Percentiles rank a stretch among this genome's conserved stretches.
Conservation (phyloP, 2,113 vertebrate genomes). For the Onychostoma macrolepis region DNA sequence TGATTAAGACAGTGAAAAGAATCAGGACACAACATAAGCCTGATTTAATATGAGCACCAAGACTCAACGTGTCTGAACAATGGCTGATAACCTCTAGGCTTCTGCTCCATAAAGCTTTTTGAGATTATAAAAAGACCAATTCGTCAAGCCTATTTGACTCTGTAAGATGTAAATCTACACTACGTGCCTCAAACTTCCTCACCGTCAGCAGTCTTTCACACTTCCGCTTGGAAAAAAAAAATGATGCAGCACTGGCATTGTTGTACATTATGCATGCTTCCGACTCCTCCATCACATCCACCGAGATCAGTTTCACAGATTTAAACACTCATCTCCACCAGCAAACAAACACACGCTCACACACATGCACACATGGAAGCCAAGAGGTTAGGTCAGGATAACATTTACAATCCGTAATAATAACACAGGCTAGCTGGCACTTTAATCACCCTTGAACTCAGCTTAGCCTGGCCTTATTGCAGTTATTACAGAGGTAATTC, state of each 20-base stretch:
- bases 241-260: constrained; percentile 5
- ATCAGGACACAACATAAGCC: neutral
- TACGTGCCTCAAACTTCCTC: neutral
- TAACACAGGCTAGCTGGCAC: constrained; percentile 56
- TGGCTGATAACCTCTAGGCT: neutral
- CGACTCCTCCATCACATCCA: constrained; percentile 15
- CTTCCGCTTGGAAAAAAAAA: neutral
- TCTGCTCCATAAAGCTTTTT: neutral
- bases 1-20: neutral
- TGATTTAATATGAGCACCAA: neutral
- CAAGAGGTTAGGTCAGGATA: constrained; percentile 55
- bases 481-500: constrained; percentile 76
- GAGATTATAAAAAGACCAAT: neutral
- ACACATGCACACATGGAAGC: constrained; percentile 1
- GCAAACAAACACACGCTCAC: constrained; percentile 26
- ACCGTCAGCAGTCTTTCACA: constrained; percentile 5
- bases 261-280: constrained; percentile 27
- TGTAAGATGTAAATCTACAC: constrained; percentile 19
- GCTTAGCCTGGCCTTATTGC: constrained; percentile 56
- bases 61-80: neutral
- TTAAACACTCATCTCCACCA: constrained; percentile 7
- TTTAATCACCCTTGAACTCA: constrained; percentile 61
- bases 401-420: constrained; percentile 63
- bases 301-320: constrained; percentile 31
- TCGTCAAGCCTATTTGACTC: constrained; percentile 17